phyloP scores from a whole-genome alignment of 2,797 vertebrate species.

The Tympanoctomys barrerae region DNA sequence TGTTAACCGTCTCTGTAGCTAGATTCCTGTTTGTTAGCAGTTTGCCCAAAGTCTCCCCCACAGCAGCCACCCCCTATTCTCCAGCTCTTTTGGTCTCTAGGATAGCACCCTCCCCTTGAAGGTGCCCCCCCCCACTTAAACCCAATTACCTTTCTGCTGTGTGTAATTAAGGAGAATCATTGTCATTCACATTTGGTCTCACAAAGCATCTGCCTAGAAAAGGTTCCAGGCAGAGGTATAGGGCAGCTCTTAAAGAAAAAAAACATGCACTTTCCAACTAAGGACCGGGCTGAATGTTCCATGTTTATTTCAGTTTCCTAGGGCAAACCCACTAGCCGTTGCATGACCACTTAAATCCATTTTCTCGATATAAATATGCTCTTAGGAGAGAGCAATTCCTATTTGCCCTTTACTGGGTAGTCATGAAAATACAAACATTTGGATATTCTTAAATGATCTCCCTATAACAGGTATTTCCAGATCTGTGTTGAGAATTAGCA shows the following conservation, averaged over 20 bases:
- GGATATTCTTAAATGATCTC: conserved; percentile 40
- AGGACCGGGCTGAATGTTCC: not conserved
- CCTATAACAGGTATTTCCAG: conserved; percentile 30
- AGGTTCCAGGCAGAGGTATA: conserved; percentile 36
- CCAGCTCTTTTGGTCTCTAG: conserved; percentile 23
- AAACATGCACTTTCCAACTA: not conserved
- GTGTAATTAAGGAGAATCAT: conserved; percentile 82
- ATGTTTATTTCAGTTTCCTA: conserved; percentile 46
- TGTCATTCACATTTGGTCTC: conserved; percentile 78
- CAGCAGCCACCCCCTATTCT: not conserved
- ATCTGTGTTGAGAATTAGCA: conserved; percentile 40
- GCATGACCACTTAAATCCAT: conserved; percentile 41
- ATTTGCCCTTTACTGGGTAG: not conserved
- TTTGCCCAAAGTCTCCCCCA: conserved; percentile 48
- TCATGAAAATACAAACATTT: conserved; percentile 47
- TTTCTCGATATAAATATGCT: conserved; percentile 11
- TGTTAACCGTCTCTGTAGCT: conserved; percentile 34
- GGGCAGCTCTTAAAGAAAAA: conserved; percentile 16
- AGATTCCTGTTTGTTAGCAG: conserved; percentile 62
- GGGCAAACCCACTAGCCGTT: conserved; percentile 36
- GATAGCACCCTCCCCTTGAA: conserved; percentile 58
- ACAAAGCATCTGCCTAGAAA: conserved; percentile 52
- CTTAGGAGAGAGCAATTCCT: not conserved
- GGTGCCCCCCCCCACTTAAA: conserved; percentile 71
- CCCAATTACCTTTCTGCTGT: conserved; percentile 72